Base-by-base conservation (phyloP, 2,797 vertebrate genomes). In the Tympanoctomys barrerae region DNA sequence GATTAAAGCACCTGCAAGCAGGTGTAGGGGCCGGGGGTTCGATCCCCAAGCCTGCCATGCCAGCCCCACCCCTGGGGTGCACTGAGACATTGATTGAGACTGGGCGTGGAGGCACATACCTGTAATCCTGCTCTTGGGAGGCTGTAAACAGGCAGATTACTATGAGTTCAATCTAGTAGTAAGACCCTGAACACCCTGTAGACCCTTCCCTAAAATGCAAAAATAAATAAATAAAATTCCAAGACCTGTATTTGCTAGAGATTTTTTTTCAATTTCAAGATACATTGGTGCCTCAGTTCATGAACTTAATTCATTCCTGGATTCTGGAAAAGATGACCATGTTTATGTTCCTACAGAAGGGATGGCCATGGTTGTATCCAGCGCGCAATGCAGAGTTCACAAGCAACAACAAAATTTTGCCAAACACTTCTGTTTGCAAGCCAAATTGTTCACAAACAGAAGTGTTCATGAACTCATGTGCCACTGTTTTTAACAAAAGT, bases 161-260 rank as follows among this genome's bases (percentile, higher is more conserved):
- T 42, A 42, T 42, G 42, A 42, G 42, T 42, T 5, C 42, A 42
- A 42, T 4, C 42, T 42, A 42, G 42, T 42, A 42, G 42, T 42
- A 5, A 42, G 42, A 42, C 42, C 42, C 42, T 42, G 42, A 42
- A 42, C 42, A 42, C 42, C 42, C 42, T 42, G 5, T 42, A 42
- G 42, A 42, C 42, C 42, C 42, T 42, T 42, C 42, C 42, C 42
- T 42, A 42, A 42, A 42, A 42, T 42, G 42, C 39, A 39, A 39
- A 39, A 39, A 39, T 4, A 42, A 42, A 42, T 4, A 42, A 92
- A 94, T 46, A 95, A 83, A 77, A 78, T 10, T 85, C 11, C 9
- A 77, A 92, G 52, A 22, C 21, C 61, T 85, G 2, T 78, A 28
- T 66, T 77, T 88, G 75, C 62, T 93, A 80, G 59, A 96, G 66